These are phyloP conservation scores for Rhabdophis nuchalis DNA, from an alignment of 2,797 vertebrate species.

Conservation along the genomic window DNA sequence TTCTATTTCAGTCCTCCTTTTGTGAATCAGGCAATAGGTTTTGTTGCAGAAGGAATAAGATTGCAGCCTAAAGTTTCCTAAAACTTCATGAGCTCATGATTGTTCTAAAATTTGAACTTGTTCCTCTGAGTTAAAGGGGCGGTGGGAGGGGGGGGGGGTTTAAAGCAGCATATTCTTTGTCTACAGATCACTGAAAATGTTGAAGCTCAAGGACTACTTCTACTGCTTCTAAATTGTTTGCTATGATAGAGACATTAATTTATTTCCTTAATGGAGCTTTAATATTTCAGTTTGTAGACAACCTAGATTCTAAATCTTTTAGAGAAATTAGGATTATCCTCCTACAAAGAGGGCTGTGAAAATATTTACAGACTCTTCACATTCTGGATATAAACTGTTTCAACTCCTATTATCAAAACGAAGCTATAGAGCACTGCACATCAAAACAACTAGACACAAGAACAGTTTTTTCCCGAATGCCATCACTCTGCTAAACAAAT, in stretches of 20 bases:
- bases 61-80: neutral
- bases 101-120: neutral
- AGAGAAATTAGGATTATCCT: neutral
- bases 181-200: neutral
- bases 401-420: no score
- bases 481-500: no score
- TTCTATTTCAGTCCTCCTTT: neutral
- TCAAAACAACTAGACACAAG: no score
- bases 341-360: neutral
- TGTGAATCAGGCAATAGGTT: neutral
- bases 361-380: no score
- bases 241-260: accelerated
- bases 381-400: no score
- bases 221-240: neutral
- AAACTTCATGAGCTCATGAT: neutral
- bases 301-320: neutral
- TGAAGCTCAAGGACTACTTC: neutral
- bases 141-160: accelerated
- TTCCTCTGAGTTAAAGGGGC: neutral
- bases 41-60: neutral
- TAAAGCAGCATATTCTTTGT: neutral
- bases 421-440: no score
- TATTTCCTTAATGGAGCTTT: neutral
- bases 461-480: no score
- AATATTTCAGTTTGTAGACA: neutral